Percentiles rank a stretch among this genome's conserved stretches.
Evolutionary conservation across 37 sponge, comb jelly and placozoan genomes (phyloP).

Genomic region (Hexactinellida sp.): DNA sequence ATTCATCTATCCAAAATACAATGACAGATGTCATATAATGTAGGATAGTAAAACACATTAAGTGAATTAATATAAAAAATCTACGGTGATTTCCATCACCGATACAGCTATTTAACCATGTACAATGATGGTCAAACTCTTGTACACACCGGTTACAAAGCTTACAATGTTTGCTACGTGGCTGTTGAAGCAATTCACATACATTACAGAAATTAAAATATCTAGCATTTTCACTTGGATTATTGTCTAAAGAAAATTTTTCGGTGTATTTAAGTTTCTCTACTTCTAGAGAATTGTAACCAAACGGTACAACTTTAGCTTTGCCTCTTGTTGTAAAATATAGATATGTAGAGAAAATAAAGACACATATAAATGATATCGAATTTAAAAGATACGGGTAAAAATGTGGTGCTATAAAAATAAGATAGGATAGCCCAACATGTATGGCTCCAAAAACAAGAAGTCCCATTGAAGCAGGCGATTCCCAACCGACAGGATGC

Average conservation of each 20-base stretch:
- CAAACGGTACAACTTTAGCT: background rate
- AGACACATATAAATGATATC: background rate
- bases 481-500: background rate
- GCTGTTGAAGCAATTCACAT: background rate
- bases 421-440: background rate
- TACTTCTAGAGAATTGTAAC: background rate
- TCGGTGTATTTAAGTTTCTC: background rate
- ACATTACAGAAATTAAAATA: background rate
- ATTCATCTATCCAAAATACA: background rate
- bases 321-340: background rate
- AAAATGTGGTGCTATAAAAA: background rate
- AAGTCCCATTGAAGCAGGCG: conserved; percentile 1
- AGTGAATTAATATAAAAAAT: background rate
- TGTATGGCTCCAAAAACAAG: background rate
- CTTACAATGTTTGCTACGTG: conserved; percentile 10
- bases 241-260: background rate
- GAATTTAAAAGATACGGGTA: background rate
- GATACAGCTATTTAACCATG: background rate
- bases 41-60: background rate
- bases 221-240: background rate
- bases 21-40: conserved; percentile 5
- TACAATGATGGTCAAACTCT: conserved; percentile 3
- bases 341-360: background rate
- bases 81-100: background rate
- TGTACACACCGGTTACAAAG: background rate